Evolutionary conservation across 2,888 invertebrate species (phyloP), one percentile per base, ranked within the genome.

Genomic region (Heliconius ismenius): DNA sequence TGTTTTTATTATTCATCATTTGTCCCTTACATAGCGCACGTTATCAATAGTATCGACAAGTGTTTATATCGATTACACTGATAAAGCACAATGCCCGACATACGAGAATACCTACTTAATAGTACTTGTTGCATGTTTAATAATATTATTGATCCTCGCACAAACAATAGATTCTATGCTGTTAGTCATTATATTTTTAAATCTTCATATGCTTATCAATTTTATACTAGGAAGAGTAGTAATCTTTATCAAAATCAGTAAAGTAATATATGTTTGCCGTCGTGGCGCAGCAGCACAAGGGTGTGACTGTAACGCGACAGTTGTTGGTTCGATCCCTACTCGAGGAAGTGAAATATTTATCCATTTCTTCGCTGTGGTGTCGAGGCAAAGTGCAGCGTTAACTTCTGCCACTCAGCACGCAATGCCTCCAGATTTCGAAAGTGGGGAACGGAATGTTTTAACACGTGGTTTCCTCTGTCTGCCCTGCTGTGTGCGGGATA

Each of bases 51-150:
- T 69, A 69, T 18, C 54, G n/a, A 6, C 11, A 70, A 67, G 67
- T 32, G 58, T 11, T 28, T 69, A 4, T n/a, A 70, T 70, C 70
- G 54, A 70, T 58, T 70, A 58, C 9, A 32, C 54, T 32, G 70
- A 70, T 58, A 70, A 70, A 15, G 54, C 32, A 32, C 15, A 54
- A 32, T 32, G 32, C 32, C 4, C 21, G 54, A n/a, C 65, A 39
- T 15, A 36, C 21, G 11, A n/a, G 21, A 13, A 24, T 24, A 67
- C 24, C 24, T 62, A 24, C 62, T 24, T 13, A 6, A n/a, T 3
- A 49, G 7, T 32, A 9, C 54, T 26, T 43, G 43, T 39, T 68
- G 26, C 9, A 68, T 26, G 7, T 15, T 43, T 63, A 21, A 67
- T 39, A 70, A n/a, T 32, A 70, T 28, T 32, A 58, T 28, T 32